Percentiles rank a stretch among this genome's conserved stretches.
These are phyloP conservation scores for Hypotaenidia philippensis DNA, from an alignment of 2,797 vertebrate species.

Conservation along the genomic window DNA sequence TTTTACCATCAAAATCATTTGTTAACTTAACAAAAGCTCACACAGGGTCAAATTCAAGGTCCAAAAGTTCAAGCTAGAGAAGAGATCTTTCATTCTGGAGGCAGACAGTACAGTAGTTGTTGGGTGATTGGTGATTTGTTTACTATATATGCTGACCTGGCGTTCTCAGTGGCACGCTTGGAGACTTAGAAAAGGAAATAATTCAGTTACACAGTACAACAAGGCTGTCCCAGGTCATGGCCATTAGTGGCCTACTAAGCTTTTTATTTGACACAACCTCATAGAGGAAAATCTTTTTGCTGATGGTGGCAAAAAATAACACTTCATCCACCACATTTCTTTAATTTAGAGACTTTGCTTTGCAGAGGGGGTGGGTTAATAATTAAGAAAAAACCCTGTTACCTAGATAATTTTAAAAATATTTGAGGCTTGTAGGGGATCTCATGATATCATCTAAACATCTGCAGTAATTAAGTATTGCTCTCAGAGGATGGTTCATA, in stretches of 20 bases:
- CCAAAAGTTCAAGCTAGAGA: neutral
- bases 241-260: slow-evolving; percentile 22
- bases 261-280: slow-evolving; percentile 25
- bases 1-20: neutral
- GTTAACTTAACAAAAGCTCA: neutral
- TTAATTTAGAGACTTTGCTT: slow-evolving; percentile 65
- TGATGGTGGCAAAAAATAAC: slow-evolving; percentile 63
- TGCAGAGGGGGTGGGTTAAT: slow-evolving; percentile 31
- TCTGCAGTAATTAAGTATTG: slow-evolving; percentile 72
- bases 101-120: neutral
- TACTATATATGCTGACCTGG: slow-evolving; percentile 29
- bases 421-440: slow-evolving; percentile 64
- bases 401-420: slow-evolving; percentile 41
- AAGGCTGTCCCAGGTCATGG: slow-evolving; percentile 61
- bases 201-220: slow-evolving; percentile 57
- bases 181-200: slow-evolving; percentile 48
- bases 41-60: slow-evolving; percentile 25
- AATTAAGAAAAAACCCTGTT: slow-evolving; percentile 40
- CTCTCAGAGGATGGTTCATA: slow-evolving; percentile 63
- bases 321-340: slow-evolving; percentile 39
- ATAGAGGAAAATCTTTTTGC: slow-evolving; percentile 38
- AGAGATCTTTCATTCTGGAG: neutral
- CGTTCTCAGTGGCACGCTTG: neutral
- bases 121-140: slow-evolving; percentile 42
- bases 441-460: slow-evolving; percentile 70